A percentile compares a stretch with the other conserved stretches of the same genome.
Conservation (phyloP, 2,888 invertebrate genomes). For the Ophraella communa region DNA sequence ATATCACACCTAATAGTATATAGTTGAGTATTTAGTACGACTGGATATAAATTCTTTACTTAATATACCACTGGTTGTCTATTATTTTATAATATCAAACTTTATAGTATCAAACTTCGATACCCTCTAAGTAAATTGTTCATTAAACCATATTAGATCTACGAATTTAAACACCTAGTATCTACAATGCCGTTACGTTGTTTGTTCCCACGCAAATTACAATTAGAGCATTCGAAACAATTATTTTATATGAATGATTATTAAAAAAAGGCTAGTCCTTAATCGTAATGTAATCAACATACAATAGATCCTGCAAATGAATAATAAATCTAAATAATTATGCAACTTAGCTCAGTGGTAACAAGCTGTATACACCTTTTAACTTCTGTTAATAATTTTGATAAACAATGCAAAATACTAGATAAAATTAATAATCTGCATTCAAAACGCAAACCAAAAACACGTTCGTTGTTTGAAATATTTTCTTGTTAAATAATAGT, state of each 20-base stretch:
- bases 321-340: slow-evolving; percentile 23
- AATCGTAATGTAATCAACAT: slow-evolving; percentile 20
- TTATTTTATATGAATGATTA: slow-evolving; percentile 17
- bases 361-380: neutral
- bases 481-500: too few relatives aligned
- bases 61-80: too few relatives aligned
- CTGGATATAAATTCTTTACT: too few relatives aligned
- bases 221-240: slow-evolving; percentile 18
- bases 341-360: slow-evolving; percentile 8
- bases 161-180: neutral
- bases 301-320: slow-evolving; percentile 16
- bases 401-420: neutral
- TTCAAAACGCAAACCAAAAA: too few relatives aligned
- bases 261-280: slow-evolving; percentile 12
- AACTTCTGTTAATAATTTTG: neutral
- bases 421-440: too few relatives aligned
- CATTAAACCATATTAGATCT: neutral
- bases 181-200: neutral
- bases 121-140: too few relatives aligned
- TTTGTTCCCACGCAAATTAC: slow-evolving; percentile 16
- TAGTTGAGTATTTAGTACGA: too few relatives aligned
- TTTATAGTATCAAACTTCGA: too few relatives aligned
- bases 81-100: too few relatives aligned
- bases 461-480: too few relatives aligned
- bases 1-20: too few relatives aligned